phyloP scores from a whole-genome alignment of 2,113 vertebrate genomes.

The Entelurus aequoreus region DNA sequence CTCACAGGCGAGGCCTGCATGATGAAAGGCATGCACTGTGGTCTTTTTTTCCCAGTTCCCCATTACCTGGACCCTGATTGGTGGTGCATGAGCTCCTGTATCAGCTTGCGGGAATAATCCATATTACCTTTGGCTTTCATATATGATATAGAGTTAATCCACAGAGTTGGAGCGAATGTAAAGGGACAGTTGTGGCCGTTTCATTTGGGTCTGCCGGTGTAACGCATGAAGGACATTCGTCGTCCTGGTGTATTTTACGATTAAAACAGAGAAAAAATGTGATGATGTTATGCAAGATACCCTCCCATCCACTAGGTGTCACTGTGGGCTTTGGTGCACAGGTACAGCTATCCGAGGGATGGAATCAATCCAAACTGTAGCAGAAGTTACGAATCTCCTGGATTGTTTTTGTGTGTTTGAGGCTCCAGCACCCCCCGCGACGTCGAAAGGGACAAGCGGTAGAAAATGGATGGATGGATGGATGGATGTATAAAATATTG shows the following conservation, averaged over 20 bases:
- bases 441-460: no score
- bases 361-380: no score
- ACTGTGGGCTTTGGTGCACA: background rate
- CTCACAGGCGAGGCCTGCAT: conserved; percentile 35
- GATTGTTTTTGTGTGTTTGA: no score
- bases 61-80: conserved; percentile 6
- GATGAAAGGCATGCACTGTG: conserved; percentile 44
- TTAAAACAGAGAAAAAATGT: background rate
- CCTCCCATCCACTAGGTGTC: no score
- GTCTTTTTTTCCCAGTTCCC: conserved; percentile 26
- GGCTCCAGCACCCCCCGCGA: no score
- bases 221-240: conserved; percentile 41
- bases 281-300: no score
- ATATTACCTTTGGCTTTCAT: conserved; percentile 46
- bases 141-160: conserved; percentile 33
- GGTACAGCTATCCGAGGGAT: no score
- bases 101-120: conserved; percentile 21
- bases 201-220: conserved; percentile 51
- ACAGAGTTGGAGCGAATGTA: conserved; percentile 42
- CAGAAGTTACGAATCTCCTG: no score
- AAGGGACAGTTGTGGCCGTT: conserved; percentile 48
- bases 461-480: no score
- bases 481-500: no score
- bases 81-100: conserved; percentile 22
- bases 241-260: no score